Conservation (phyloP, 2,888 invertebrate genomes). For the Heliconius sara region DNA sequence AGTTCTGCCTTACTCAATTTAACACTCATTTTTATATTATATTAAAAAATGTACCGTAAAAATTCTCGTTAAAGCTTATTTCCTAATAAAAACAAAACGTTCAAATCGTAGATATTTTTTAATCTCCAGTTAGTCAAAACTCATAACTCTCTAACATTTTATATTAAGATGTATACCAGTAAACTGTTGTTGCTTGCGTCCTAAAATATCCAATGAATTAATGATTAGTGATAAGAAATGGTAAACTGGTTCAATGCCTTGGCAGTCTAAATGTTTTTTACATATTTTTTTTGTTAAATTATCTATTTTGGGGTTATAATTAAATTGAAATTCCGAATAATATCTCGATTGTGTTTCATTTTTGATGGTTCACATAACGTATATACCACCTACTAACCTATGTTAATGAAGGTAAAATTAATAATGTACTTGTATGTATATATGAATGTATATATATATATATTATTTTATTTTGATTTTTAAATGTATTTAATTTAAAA, state of each 20-base stretch:
- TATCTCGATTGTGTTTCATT: too few species aligned
- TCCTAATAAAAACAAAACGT: slow-evolving; percentile 22
- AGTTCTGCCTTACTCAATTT: not conserved
- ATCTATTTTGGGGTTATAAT: too few species aligned
- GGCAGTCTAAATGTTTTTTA: not conserved
- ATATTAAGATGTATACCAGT: slow-evolving; percentile 32
- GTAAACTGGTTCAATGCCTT: not conserved
- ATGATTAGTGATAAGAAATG: not conserved
- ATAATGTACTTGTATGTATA: too few species aligned
- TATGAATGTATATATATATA: not conserved
- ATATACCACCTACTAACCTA: too few species aligned
- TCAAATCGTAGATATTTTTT: slow-evolving; percentile 23
- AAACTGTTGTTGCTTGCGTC: not conserved
- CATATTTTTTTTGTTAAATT: too few species aligned
- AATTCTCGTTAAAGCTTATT: slow-evolving; percentile 12
- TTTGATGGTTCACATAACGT: too few species aligned
- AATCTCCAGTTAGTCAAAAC: slow-evolving; percentile 35
- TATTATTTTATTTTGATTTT: not conserved
- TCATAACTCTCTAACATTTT: slow-evolving; percentile 37
- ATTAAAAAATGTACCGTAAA: slow-evolving; percentile 15
- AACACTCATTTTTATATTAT: not conserved
- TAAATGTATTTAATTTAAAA: not conserved
- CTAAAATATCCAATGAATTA: not conserved
- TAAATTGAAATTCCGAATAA: too few species aligned
- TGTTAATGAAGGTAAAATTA: too few species aligned